Conservation (phyloP, 2,888 invertebrate genomes). For the Cetonia aurata region DNA sequence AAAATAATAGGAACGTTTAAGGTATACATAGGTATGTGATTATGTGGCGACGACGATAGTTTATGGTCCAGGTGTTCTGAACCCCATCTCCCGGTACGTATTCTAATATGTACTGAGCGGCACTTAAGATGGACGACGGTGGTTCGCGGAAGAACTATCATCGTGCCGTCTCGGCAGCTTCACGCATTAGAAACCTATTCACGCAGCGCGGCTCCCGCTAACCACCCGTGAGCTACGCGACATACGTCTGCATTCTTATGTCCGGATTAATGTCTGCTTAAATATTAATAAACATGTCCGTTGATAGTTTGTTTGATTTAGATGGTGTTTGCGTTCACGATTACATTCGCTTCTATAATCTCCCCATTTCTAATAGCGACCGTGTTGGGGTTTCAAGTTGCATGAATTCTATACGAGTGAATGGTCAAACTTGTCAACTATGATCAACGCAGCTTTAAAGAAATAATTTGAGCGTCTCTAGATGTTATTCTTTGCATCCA, state of each 20-base stretch:
- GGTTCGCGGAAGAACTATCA: conserved; percentile 54
- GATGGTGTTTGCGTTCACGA: conserved; percentile 42
- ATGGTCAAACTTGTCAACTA: conserved; percentile 2
- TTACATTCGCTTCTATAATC: conserved; percentile 29
- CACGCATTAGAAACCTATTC: conserved; percentile 55
- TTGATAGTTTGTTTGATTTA: conserved; percentile 54
- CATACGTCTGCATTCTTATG: conserved; percentile 53
- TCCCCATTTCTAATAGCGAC: conserved; percentile 9
- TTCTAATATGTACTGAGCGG: conserved; percentile 4
- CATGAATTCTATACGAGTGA: background rate
- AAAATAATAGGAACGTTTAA: conserved; percentile 21
- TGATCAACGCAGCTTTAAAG: background rate
- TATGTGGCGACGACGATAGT: conserved; percentile 26
- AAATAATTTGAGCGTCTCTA: background rate
- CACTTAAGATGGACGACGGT: conserved; percentile 27
- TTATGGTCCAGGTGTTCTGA: conserved; percentile 27
- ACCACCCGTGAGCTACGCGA: conserved; percentile 50
- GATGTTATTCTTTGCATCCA: too few relatives aligned
- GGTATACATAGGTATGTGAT: conserved; percentile 7
- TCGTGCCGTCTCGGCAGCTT: conserved; percentile 55
- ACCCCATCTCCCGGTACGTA: conserved; percentile 9
- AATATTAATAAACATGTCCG: conserved; percentile 55
- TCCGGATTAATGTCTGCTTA: conserved; percentile 52
- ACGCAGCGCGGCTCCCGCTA: conserved; percentile 49
- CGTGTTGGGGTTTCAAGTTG: conserved; percentile 12